These are phyloP conservation scores for Meriones unguiculatus DNA, from an alignment of 2,113 vertebrate genomes.

Conservation along the genomic window DNA sequence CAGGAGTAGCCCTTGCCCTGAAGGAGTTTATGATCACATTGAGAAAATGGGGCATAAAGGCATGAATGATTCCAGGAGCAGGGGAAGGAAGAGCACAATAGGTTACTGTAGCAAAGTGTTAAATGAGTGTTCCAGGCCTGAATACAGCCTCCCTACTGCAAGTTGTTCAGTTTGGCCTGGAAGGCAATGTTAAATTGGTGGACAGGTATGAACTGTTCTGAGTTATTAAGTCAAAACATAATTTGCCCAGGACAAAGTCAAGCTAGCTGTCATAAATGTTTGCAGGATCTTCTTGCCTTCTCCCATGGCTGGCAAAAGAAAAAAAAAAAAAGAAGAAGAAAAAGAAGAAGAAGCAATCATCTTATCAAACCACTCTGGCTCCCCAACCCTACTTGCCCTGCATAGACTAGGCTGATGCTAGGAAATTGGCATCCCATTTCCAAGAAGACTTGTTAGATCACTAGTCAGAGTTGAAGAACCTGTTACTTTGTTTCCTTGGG, in stretches of 20 bases:
- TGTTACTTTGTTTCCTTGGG: background rate
- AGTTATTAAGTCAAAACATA: slow-evolving; percentile 58
- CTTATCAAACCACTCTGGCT: background rate
- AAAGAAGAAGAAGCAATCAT: background rate
- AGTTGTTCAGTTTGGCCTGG: background rate
- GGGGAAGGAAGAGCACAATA: background rate
- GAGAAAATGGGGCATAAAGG: slow-evolving; percentile 45
- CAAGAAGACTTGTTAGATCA: background rate
- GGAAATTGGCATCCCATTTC: fast-evolving
- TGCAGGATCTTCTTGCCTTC: background rate
- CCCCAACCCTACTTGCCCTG: fast-evolving
- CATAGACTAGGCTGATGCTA: background rate
- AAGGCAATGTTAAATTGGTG: slow-evolving; percentile 33
- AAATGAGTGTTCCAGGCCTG: background rate
- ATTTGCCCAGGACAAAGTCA: background rate
- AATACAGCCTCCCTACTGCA: background rate
- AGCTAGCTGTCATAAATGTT: background rate
- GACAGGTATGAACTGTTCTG: slow-evolving; percentile 54
- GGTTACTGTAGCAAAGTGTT: background rate
- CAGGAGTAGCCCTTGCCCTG: slow-evolving; percentile 16
- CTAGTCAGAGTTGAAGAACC: background rate
- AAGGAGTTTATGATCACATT: background rate
- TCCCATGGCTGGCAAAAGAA: slow-evolving; percentile 31
- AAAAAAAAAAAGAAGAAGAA: background rate
- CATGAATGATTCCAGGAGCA: background rate